Evolutionary conservation across 2,888 invertebrate genomes (phyloP).

Genomic region (Calameuta idolon): DNA sequence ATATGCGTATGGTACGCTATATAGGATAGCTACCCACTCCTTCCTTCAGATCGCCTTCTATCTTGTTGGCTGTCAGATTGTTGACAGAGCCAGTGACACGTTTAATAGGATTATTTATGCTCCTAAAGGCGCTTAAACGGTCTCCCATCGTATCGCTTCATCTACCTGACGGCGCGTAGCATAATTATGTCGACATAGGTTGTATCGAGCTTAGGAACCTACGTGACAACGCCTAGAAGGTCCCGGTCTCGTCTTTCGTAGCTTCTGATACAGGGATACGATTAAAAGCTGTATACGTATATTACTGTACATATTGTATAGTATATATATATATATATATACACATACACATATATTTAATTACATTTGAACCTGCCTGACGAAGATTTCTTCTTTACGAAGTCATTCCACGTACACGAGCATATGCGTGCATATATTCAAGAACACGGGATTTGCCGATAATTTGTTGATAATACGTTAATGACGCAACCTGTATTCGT

Average conservation of each 20-base stretch:
- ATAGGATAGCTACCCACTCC: not conserved
- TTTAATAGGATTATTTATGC: conserved; percentile 64
- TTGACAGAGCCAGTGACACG: conserved; percentile 59
- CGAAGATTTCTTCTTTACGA: not conserved
- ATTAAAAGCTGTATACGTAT: not conserved
- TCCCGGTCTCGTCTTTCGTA: conserved; percentile 43
- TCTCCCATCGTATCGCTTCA: conserved; percentile 48
- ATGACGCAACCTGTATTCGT: not conserved
- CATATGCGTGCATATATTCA: not conserved
- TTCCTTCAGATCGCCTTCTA: conserved; percentile 20
- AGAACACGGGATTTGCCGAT: not conserved
- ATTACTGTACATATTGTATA: not conserved
- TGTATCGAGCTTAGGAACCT: conserved; percentile 28
- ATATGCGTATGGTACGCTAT: not conserved
- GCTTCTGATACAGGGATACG: conserved; percentile 29
- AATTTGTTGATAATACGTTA: not conserved
- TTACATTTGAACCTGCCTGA: not conserved
- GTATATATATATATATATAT: not conserved
- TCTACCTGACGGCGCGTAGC: conserved; percentile 55
- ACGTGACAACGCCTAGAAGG: conserved; percentile 48
- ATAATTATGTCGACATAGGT: conserved; percentile 55
- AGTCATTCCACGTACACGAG: not conserved
- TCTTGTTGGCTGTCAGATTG: conserved; percentile 58
- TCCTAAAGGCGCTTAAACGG: conserved; percentile 54
- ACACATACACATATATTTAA: not conserved